These are phyloP conservation scores for Meriones unguiculatus DNA, from an alignment of 2,113 vertebrate species.

Conservation along the genomic window DNA sequence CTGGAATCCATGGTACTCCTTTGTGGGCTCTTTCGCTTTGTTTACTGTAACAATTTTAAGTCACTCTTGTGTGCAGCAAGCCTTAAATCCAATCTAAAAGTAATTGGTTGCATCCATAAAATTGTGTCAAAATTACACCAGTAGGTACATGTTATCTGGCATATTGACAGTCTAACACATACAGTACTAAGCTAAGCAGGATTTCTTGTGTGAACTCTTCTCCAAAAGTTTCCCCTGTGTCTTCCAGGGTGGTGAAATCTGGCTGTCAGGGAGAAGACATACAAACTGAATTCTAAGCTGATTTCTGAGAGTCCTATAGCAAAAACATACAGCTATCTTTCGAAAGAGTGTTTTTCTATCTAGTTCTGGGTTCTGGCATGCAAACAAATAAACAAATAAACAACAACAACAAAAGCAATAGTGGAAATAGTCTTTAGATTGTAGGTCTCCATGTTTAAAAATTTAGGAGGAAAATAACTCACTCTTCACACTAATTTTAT, in stretches of 20 bases:
- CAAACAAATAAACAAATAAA: not conserved
- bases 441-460: too few relatives aligned
- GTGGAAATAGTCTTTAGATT: not conserved
- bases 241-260: not conserved
- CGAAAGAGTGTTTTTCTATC: not conserved
- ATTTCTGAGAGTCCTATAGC: not conserved
- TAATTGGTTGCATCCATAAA: not conserved
- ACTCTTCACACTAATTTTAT: not conserved
- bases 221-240: not conserved
- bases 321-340: not conserved
- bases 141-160: not conserved
- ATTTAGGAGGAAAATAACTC: not conserved
- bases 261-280: not conserved
- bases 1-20: not conserved
- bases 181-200: not conserved
- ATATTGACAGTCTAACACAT: not conserved
- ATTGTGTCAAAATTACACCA: not conserved
- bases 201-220: not conserved
- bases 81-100: not conserved
- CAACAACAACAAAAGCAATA: not conserved
- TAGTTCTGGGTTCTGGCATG: not conserved
- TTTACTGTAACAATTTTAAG: not conserved
- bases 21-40: too few relatives aligned
- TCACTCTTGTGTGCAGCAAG: not conserved
- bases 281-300: not conserved